A percentile compares a stretch with the other conserved stretches of the same genome.
phyloP scores from a whole-genome alignment of 2,797 vertebrate species.

The Mormyrus hasselquistii region DNA sequence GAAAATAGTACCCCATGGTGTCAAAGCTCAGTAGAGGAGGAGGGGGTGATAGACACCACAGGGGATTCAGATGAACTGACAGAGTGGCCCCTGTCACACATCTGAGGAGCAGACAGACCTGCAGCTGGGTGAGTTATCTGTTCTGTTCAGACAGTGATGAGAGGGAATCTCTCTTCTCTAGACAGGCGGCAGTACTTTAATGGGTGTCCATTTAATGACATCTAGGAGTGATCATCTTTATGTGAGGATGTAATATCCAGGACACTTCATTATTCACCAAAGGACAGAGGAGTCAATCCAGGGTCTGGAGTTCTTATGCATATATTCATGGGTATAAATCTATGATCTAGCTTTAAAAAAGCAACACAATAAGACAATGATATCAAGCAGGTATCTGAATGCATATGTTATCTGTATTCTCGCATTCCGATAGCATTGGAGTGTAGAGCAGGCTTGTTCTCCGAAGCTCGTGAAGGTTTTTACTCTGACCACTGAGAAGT shows the following conservation, averaged over 20 bases:
- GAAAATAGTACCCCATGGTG: slow-evolving; percentile 72
- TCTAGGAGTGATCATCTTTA: not conserved
- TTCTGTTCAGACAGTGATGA: not conserved
- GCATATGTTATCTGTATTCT: not conserved
- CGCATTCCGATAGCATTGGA: not conserved
- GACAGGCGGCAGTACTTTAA: not conserved
- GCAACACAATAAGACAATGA: not conserved
- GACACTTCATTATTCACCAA: not conserved
- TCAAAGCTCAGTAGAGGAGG: slow-evolving; percentile 58
- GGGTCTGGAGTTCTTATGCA: not conserved
- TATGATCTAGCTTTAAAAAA: not conserved
- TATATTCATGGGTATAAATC: not conserved
- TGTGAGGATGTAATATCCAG: not conserved
- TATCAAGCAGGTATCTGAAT: not conserved
- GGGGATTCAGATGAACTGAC: slow-evolving; percentile 57
- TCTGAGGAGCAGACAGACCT: slow-evolving; percentile 23
- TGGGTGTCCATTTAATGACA: not conserved
- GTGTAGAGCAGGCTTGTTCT: not conserved
- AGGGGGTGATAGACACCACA: slow-evolving; percentile 62
- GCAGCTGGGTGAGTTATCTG: slow-evolving; percentile 25
- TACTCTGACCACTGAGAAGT: not conserved
- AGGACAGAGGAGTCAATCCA: not conserved
- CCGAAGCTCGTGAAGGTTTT: not conserved
- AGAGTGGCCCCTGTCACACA: slow-evolving; percentile 47
- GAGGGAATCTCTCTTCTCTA: not conserved